Percentiles rank a stretch among this genome's conserved stretches.
phyloP scores from a whole-genome alignment of 2,888 invertebrate genomes.

The Aphidoletes aphidimyza region DNA sequence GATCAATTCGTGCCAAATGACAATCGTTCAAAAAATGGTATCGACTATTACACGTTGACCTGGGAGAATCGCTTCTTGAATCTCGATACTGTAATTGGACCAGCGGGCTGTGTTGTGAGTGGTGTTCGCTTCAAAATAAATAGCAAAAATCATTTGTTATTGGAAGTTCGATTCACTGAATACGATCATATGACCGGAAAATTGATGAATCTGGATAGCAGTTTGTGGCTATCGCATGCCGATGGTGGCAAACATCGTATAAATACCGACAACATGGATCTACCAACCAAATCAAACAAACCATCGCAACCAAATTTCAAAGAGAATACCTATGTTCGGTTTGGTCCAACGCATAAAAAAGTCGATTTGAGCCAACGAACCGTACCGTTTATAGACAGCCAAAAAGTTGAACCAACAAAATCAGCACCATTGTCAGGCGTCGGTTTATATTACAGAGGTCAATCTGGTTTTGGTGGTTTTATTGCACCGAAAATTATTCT shows the following conservation, averaged over 20 bases:
- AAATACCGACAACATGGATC: constrained; percentile 60
- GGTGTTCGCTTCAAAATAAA: constrained; percentile 76
- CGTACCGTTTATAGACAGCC: constrained; percentile 70
- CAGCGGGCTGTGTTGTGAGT: constrained; percentile 71
- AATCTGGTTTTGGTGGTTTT: constrained; percentile 68
- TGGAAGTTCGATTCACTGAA: constrained; percentile 78
- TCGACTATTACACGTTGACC: constrained; percentile 76
- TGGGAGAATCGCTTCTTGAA: constrained; percentile 78
- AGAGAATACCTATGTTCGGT: constrained; percentile 67
- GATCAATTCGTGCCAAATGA: constrained; percentile 64
- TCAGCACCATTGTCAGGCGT: constrained; percentile 68
- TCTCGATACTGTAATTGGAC: constrained; percentile 76
- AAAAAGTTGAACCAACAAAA: constrained; percentile 67
- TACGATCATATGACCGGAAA: constrained; percentile 73
- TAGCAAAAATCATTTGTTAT: constrained; percentile 77
- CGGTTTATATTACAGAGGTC: constrained; percentile 69
- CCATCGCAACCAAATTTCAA: constrained; percentile 63
- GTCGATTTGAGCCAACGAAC: constrained; percentile 69
- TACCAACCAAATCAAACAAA: constrained; percentile 62
- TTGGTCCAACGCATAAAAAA: constrained; percentile 67
- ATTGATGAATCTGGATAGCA: constrained; percentile 60
- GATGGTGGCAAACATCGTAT: constrained; percentile 57
- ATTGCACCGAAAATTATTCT: constrained; percentile 66
- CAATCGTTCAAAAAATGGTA: constrained; percentile 66
- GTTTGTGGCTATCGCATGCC: constrained; percentile 72